phyloP scores from a whole-genome alignment of 1,140 invertebrate genomes.

The Heliconius nattereri region DNA sequence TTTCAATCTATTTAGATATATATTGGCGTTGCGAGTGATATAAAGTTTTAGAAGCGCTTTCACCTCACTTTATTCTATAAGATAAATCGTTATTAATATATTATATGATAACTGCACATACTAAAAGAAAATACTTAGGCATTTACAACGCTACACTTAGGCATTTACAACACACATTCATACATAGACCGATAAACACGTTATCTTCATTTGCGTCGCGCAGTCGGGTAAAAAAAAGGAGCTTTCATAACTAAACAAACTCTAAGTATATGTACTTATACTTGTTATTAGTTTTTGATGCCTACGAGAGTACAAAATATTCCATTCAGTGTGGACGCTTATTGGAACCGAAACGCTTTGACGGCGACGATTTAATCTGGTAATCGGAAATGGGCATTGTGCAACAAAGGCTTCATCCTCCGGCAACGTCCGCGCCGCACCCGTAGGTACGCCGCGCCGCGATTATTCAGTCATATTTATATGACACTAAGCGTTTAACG shows the following conservation, averaged over 20 bases:
- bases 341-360: constrained; percentile 67
- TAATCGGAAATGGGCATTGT: constrained; percentile 80
- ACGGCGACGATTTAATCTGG: constrained; percentile 76
- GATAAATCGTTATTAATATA: no score
- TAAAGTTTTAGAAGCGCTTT: neutral
- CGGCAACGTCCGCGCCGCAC: constrained; percentile 43
- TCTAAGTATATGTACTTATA: no score
- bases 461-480: constrained; percentile 52
- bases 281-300: neutral
- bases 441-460: constrained; percentile 46
- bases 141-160: no score
- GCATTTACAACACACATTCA: no score
- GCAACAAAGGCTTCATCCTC: constrained; percentile 74
- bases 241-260: no score
- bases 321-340: constrained; percentile 39
- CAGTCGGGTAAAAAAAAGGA: no score
- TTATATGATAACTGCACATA: no score
- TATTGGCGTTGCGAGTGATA: neutral
- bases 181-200: no score
- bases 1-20: constrained; percentile 8
- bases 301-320: constrained; percentile 15
- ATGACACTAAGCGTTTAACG: neutral
- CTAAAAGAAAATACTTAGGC: no score
- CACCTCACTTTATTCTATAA: no score
- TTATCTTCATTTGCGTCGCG: no score